Base-by-base conservation (phyloP, 1,140 invertebrate genomes). In the Platyscapa corneri region DNA sequence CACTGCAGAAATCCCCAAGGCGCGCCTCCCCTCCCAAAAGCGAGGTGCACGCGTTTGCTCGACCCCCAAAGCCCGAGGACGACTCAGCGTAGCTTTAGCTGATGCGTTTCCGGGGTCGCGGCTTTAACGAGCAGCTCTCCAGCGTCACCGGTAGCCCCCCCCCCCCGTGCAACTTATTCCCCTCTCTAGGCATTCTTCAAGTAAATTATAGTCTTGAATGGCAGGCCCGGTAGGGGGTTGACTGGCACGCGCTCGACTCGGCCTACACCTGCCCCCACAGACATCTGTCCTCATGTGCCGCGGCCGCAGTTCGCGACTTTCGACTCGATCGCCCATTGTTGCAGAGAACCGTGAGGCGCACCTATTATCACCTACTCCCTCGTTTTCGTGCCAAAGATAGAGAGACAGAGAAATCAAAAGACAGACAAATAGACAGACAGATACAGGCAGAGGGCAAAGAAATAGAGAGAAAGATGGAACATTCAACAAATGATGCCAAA, bases 161-260 rank as follows among this genome's bases (percentile, higher is more conserved):
- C 49, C 72, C 64, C 77, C 23, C 77, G 60, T 23, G 8, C 60
- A 49, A 39, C 18, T 49, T 75, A n/a, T 64, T 60, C 83, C 49
- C 65, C 16, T 46, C 64, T 39, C 42, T 46, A 89, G 90, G 91
- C 90, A 93, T 93, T 93, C 93, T 93, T 93, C 91, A 92, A 93
- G 93, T 93, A 93, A 93, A 93, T 93, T 93, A 93, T 93, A 93
- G 93, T 93, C 92, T 93, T 93, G 92, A 93, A 93, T 93, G 92
- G 91, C 89, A 83, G 85, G 79, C 82, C 92, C 79, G 90, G 89
- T 90, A 88, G 92, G 93, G 92, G 92, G 92, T 93, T 93, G 92
- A 91, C 91, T 92, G 92, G 92, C 92, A 93, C 92, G 92, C 92
- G 92, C 89, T 90, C 90, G 88, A 67, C 67, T 34, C 87, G 88